A percentile compares a stretch with the other conserved stretches of the same genome.
phyloP scores from a whole-genome alignment of 2,797 vertebrate genomes.

The Girardinus metallicus region DNA sequence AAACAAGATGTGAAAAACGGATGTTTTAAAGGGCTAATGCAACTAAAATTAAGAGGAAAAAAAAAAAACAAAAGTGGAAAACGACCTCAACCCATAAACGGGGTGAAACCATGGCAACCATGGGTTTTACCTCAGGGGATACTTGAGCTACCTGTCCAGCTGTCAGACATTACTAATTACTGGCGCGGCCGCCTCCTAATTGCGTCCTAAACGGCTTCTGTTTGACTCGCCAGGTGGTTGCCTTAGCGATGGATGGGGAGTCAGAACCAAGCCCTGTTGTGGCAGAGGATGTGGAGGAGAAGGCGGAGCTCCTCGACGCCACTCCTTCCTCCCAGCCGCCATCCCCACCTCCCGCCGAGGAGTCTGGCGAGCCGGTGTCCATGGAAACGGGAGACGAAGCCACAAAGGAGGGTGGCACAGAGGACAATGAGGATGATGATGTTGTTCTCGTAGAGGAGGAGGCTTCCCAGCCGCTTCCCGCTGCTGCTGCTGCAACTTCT shows the following conservation, averaged over 20 bases:
- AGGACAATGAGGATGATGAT: slow-evolving; percentile 94
- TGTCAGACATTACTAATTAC: slow-evolving; percentile 41
- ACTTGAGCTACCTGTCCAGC: slow-evolving; percentile 60
- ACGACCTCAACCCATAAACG: not conserved
- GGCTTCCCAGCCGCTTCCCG: slow-evolving; percentile 69
- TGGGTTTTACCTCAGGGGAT: slow-evolving; percentile 20
- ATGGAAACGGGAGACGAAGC: slow-evolving; percentile 74
- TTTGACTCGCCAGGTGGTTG: slow-evolving; percentile 81
- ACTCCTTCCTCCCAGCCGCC: slow-evolving; percentile 83
- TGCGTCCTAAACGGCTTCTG: slow-evolving; percentile 38
- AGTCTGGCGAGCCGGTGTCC: slow-evolving; percentile 82
- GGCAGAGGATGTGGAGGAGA: slow-evolving; percentile 79
- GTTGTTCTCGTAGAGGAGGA: slow-evolving; percentile 93
- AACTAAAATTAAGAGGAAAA: not conserved
- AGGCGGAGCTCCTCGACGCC: slow-evolving; percentile 86
- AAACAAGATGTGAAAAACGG: not conserved
- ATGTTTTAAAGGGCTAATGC: slow-evolving; percentile 10
- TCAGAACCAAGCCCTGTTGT: slow-evolving; percentile 81
- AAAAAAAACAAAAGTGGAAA: not conserved
- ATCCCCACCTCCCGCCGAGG: slow-evolving; percentile 82
- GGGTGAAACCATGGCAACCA: slow-evolving; percentile 2
- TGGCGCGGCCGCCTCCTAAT: slow-evolving; percentile 22
- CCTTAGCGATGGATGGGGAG: slow-evolving; percentile 90
- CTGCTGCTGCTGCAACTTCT: slow-evolving; percentile 60
- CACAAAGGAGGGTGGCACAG: slow-evolving; percentile 64